These are phyloP conservation scores for Drosophila nasuta DNA, from an alignment of 1,140 invertebrate genomes.

Conservation along the genomic window DNA sequence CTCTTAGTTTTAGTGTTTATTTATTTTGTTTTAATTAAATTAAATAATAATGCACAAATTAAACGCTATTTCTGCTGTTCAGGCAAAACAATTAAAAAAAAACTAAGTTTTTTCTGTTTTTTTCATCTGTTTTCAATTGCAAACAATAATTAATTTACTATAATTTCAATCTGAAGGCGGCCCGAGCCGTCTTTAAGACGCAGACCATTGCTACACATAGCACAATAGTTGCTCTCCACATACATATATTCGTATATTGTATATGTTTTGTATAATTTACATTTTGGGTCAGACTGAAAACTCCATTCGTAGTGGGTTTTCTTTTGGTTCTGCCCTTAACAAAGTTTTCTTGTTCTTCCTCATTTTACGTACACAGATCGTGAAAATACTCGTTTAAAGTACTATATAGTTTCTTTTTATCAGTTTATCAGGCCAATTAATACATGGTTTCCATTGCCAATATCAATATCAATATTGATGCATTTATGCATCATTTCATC, in stretches of 20 bases:
- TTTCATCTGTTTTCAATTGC: slow-evolving; percentile 53
- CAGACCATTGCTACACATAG: slow-evolving; percentile 52
- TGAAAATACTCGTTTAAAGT: slow-evolving; percentile 63
- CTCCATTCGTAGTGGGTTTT: background rate
- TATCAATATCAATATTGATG: slow-evolving; percentile 51
- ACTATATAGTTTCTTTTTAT: slow-evolving; percentile 23
- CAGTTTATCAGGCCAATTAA: slow-evolving; percentile 63
- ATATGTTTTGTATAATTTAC: slow-evolving; percentile 53
- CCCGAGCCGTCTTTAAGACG: slow-evolving; percentile 70
- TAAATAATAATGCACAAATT: slow-evolving; percentile 82
- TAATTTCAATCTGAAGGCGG: slow-evolving; percentile 56
- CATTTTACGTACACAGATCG: slow-evolving; percentile 53
- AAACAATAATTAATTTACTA: slow-evolving; percentile 75
- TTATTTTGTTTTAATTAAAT: slow-evolving; percentile 64
- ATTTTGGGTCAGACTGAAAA: slow-evolving; percentile 36
- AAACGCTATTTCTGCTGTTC: slow-evolving; percentile 61
- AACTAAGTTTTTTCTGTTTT: slow-evolving; percentile 66
- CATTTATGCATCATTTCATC: slow-evolving; percentile 23
- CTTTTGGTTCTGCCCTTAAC: background rate
- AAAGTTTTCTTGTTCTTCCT: slow-evolving; percentile 29
- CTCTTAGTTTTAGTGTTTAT: slow-evolving; percentile 13
- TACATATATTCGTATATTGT: slow-evolving; percentile 7
- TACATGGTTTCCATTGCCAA: slow-evolving; percentile 69
- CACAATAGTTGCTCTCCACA: slow-evolving; percentile 51
- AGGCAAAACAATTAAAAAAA: slow-evolving; percentile 61